phyloP scores from a whole-genome alignment of 2,888 invertebrate genomes.

The Epinotia brunnichana region DNA sequence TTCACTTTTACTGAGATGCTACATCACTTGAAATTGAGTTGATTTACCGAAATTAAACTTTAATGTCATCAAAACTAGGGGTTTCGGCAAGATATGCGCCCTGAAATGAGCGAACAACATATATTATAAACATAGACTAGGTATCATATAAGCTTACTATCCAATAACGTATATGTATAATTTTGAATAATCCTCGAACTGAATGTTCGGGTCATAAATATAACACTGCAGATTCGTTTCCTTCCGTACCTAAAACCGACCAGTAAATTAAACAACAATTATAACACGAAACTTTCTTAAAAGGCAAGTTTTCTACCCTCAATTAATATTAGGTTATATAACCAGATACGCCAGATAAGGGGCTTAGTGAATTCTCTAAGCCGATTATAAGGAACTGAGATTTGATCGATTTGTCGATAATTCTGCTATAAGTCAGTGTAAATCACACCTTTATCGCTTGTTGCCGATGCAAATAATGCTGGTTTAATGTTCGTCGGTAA shows the following conservation, averaged over 20 bases:
- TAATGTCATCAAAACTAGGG: neutral
- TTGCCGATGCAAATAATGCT: conserved; percentile 7
- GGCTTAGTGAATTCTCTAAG: conserved; percentile 51
- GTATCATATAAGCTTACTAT: too few species aligned
- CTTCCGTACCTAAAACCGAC: conserved; percentile 13
- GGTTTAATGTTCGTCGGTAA: neutral
- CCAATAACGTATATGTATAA: neutral
- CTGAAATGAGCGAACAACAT: neutral
- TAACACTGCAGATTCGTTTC: conserved; percentile 8
- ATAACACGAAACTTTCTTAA: conserved; percentile 38
- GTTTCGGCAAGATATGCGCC: neutral
- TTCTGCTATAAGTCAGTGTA: conserved; percentile 48
- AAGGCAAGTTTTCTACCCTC: conserved; percentile 37
- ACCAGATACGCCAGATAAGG: conserved; percentile 39
- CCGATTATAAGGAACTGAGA: conserved; percentile 54
- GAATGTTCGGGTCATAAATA: conserved; percentile 5
- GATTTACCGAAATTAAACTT: neutral
- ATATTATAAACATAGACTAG: too few species aligned
- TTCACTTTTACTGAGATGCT: neutral
- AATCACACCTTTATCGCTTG: conserved; percentile 47
- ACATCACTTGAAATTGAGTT: neutral
- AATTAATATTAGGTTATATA: conserved; percentile 35
- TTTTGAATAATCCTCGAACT: neutral
- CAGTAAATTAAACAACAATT: conserved; percentile 31
- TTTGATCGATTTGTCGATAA: conserved; percentile 54